phyloP scores from a whole-genome alignment of 1,140 invertebrate genomes.

The Monomorium pharaonis region DNA sequence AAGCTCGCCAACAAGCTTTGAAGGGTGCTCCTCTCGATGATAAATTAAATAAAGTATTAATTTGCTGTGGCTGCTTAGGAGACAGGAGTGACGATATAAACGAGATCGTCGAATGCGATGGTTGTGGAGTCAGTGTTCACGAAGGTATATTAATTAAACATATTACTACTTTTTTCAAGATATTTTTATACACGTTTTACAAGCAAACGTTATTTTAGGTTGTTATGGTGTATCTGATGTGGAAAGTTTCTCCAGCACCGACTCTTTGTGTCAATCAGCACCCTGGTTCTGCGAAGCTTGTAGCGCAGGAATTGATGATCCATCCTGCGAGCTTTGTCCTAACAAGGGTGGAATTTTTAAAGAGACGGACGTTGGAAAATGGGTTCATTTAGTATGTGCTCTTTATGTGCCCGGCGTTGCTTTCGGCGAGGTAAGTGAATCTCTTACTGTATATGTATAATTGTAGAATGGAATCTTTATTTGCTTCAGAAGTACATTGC shows the following conservation, averaged over 20 bases:
- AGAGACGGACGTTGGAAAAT: conserved; percentile 97
- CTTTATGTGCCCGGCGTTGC: conserved; percentile 98
- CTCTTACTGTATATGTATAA: too few species aligned
- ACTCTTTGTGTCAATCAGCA: conserved; percentile 96
- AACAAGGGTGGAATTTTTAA: conserved; percentile 96
- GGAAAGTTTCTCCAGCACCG: conserved; percentile 94
- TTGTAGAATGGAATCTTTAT: too few species aligned
- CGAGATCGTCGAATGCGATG: conserved; percentile 98
- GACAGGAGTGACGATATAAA: conserved; percentile 96
- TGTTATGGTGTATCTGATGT: conserved; percentile 98
- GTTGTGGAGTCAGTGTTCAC: conserved; percentile 97
- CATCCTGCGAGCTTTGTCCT: conserved; percentile 95
- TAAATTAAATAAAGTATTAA: conserved; percentile 87
- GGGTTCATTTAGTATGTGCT: conserved; percentile 99
- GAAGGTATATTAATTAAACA: conserved; percentile 88
- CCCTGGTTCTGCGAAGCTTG: conserved; percentile 99
- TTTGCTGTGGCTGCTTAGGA: conserved; percentile 97
- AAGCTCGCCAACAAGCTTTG: conserved; percentile 84
- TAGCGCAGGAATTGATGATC: conserved; percentile 94
- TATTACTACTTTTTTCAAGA: background rate
- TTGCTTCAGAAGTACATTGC: too few species aligned
- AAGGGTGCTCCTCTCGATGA: conserved; percentile 80
- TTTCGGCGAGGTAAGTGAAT: conserved; percentile 91
- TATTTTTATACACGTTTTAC: background rate
- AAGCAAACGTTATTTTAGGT: conserved; percentile 83